Conservation (phyloP, 2,797 vertebrate species). For the Sphenopsis melanotis region DNA sequence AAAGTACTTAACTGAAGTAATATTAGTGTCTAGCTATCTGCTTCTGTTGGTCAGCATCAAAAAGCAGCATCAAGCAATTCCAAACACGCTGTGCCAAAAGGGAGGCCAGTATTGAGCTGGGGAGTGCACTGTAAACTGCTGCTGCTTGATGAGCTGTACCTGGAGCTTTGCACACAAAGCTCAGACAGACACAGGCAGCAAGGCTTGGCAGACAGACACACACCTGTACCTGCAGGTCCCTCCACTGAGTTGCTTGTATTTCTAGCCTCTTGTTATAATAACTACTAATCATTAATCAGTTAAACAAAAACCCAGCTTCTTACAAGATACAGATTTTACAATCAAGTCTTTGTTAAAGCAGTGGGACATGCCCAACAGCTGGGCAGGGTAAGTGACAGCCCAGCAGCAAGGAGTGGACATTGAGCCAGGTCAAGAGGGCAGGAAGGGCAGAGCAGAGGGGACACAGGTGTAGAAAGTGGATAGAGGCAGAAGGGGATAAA, state of each 20-base stretch:
- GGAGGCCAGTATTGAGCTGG: neutral
- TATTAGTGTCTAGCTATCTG: neutral
- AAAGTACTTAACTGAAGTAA: neutral
- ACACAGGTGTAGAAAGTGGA: neutral
- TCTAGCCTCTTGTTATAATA: neutral
- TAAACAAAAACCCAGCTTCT: neutral
- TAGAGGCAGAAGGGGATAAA: neutral
- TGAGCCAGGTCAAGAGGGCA: neutral
- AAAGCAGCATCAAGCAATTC: neutral
- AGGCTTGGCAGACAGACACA: neutral
- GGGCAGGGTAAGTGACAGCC: neutral
- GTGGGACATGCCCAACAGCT: neutral
- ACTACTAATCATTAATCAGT: neutral
- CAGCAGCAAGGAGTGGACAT: neutral
- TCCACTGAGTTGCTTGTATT: neutral
- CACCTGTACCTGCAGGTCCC: neutral
- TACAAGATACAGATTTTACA: neutral
- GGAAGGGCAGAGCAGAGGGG: neutral
- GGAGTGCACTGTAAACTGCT: neutral
- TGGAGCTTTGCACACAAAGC: neutral
- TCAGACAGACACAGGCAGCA: neutral
- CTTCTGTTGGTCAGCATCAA: neutral
- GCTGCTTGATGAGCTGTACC: neutral
- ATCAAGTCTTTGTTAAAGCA: neutral
- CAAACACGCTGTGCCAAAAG: neutral